These are phyloP conservation scores for Hydrotaea diabolus DNA, from an alignment of 2,888 invertebrate species.

Conservation along the genomic window DNA sequence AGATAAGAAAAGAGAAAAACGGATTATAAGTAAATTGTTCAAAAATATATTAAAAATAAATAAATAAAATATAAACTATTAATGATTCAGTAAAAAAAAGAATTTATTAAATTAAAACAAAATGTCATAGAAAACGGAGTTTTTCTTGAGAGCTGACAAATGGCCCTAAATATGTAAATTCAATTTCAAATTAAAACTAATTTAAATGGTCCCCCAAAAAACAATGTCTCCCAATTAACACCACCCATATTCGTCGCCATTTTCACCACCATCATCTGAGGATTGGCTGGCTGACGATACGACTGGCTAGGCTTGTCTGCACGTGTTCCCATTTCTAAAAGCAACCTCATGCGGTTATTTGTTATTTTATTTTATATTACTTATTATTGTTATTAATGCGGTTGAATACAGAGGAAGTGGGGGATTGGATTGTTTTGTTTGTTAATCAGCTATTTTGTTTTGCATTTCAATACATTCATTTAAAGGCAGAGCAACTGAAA, in stretches of 20 bases:
- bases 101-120: neutral
- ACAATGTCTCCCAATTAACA: conserved; percentile 19
- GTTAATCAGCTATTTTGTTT: conserved; percentile 26
- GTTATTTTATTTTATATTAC: conserved; percentile 33
- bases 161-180: no score
- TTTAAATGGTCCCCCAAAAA: neutral
- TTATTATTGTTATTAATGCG: conserved; percentile 41
- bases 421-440: conserved; percentile 14
- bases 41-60: conserved; percentile 66
- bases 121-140: conserved; percentile 3
- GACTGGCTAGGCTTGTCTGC: conserved; percentile 5
- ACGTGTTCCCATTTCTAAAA: conserved; percentile 53
- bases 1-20: conserved; percentile 62
- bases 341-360: conserved; percentile 30
- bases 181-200: neutral
- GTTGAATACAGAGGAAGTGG: neutral
- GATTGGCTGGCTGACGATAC: neutral
- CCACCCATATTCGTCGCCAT: neutral
- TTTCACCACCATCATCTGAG: neutral
- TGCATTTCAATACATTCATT: conserved; percentile 28
- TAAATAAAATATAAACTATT: conserved; percentile 3
- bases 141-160: neutral
- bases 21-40: conserved; percentile 35
- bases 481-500: neutral
- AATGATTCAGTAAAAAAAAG: no score